A percentile compares a stretch with the other conserved stretches of the same genome.
phyloP scores from a whole-genome alignment of 2,888 invertebrate species.

The Zonitis immaculata region DNA sequence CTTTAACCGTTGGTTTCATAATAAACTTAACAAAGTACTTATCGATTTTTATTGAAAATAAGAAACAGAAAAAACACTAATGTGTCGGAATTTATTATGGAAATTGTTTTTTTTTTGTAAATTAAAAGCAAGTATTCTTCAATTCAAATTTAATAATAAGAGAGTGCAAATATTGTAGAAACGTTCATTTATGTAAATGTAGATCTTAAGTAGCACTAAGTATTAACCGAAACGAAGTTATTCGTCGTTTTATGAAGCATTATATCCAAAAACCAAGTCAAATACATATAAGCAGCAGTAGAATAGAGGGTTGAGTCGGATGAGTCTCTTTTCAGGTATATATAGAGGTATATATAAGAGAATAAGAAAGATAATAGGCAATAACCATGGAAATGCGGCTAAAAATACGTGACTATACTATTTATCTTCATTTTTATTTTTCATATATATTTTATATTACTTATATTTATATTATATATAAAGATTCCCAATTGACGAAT shows the following conservation, averaged over 20 bases:
- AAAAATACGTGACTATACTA: conserved; percentile 30
- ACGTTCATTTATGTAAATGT: conserved; percentile 29
- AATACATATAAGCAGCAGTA: too few species aligned
- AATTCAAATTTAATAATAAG: conserved; percentile 23
- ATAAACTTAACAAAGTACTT: neutral
- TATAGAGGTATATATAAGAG: too few species aligned
- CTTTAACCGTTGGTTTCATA: neutral
- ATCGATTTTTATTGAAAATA: neutral
- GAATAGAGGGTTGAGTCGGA: too few species aligned
- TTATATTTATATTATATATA: neutral
- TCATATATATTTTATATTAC: neutral
- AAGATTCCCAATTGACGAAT: neutral
- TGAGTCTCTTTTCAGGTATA: conserved; percentile 8
- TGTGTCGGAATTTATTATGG: too few species aligned
- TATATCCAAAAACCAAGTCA: neutral
- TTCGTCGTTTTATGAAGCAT: conserved; percentile 28
- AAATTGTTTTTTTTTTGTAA: conserved; percentile 8
- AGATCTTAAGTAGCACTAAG: conserved; percentile 27
- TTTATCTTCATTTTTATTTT: neutral
- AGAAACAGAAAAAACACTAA: too few species aligned
- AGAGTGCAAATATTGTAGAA: conserved; percentile 20
- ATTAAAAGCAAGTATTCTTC: conserved; percentile 13
- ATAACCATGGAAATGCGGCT: conserved; percentile 39
- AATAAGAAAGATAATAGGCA: conserved; percentile 37
- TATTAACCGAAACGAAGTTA: conserved; percentile 32